Percentiles rank a stretch among this genome's conserved stretches.
Evolutionary conservation across 2,113 vertebrate genomes (phyloP).

Genomic region (Chunga burmeisteri): DNA sequence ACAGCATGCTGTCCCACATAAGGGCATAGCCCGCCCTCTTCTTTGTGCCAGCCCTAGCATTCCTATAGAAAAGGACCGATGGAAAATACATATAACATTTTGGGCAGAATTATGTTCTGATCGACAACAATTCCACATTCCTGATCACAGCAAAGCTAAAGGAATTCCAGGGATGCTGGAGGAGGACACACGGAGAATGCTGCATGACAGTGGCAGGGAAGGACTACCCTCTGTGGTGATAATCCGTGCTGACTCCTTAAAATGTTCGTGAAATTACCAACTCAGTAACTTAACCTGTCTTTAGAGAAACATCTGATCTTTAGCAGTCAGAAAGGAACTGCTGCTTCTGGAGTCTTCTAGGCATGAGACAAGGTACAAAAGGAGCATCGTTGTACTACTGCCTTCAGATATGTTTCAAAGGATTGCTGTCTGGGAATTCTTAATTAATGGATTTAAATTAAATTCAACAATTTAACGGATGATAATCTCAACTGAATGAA

Average conservation of each 20-base stretch:
- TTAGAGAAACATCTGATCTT: not conserved
- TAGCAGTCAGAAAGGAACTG: not conserved
- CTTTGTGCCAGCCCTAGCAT: not conserved
- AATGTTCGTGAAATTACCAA: not conserved
- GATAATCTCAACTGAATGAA: not conserved
- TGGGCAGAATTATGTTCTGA: not conserved
- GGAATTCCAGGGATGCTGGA: not conserved
- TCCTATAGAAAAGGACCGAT: not conserved
- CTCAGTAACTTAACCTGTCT: not conserved
- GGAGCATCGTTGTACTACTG: not conserved
- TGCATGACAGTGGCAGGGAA: not conserved
- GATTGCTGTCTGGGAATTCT: not conserved
- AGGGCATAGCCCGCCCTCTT: not conserved
- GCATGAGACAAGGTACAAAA: not conserved
- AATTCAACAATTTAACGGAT: not conserved
- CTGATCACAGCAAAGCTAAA: not conserved
- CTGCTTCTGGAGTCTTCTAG: not conserved
- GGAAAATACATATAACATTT: not conserved
- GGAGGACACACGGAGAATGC: not conserved
- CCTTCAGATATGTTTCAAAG: not conserved
- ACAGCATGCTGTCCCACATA: not conserved
- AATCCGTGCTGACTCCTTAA: not conserved
- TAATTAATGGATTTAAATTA: too few species aligned
- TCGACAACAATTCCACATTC: not conserved
- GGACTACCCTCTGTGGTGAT: not conserved